Conservation (phyloP, 2,113 vertebrate genomes). For the Pomatostomus ruficeps region DNA sequence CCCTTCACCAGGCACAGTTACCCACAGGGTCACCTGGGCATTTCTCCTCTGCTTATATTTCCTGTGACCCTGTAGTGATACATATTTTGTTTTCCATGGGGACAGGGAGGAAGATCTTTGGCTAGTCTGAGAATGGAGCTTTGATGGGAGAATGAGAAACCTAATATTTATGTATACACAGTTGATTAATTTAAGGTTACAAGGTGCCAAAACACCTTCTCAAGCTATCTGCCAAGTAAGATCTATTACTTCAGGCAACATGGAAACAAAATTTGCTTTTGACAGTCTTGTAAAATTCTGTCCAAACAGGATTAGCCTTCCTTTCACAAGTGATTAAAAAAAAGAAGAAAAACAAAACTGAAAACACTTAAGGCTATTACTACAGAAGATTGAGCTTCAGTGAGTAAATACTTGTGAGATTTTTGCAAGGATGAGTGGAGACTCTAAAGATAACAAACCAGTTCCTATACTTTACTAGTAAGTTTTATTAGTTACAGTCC, state of each 20-base stretch:
- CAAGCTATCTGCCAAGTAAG: background rate
- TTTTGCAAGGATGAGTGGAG: background rate
- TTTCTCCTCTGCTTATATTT: background rate
- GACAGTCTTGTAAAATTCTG: background rate
- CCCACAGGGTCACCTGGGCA: background rate
- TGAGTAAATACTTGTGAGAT: background rate
- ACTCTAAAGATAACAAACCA: background rate
- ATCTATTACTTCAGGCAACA: background rate
- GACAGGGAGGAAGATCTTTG: background rate
- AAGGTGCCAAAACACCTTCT: conserved; percentile 13
- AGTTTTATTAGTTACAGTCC: background rate
- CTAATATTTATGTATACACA: background rate
- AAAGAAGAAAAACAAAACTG: background rate
- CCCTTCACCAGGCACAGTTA: rapidly evolving
- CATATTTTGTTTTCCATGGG: background rate
- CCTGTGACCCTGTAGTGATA: background rate
- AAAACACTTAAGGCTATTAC: background rate
- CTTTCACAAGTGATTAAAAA: background rate
- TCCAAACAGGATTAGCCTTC: background rate
- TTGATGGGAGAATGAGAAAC: background rate
- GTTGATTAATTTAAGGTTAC: conserved; percentile 14
- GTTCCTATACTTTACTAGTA: background rate
- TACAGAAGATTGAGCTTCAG: background rate
- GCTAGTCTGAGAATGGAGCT: background rate
- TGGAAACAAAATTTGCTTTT: background rate